Evolutionary conservation across 2,888 invertebrate genomes (phyloP), one percentile per base, ranked within the genome.

Genomic region (Xestia xanthographa): DNA sequence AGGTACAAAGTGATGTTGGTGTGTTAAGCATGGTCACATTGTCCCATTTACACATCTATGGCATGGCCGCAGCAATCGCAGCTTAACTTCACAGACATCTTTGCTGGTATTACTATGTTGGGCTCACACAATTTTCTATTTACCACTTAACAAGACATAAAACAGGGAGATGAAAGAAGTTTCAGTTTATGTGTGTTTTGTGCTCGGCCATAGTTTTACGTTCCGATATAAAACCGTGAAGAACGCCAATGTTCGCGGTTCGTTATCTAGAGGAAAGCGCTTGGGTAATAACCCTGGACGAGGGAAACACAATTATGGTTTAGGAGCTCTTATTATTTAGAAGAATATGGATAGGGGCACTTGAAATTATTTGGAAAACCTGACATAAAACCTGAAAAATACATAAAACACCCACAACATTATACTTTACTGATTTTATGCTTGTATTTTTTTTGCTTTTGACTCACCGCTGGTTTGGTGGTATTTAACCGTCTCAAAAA

Each of bases 191-290:
- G 76, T 60, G 17, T 77, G 45, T 66, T 66, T 41, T 66, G 53
- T 34, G 11, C 50, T 56, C 6, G 53, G 66, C 38, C 22, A 50
- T 77, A 76, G 72, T 79, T 79, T 77, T 72, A 77, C 80, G 80
- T 72, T 62, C 50, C 38, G 60, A 43, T 79, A 77, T 77, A 79
- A 77, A 79, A 72, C 38, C 11, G 60, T 34, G 29, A 48, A 14
- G 79, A 79, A 29, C 43, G 34, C 14, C 50, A n/a, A 29, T 45
- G 43, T 79, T 72, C 20, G 20, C 62, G 62, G 80, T 29, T 72
- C 34, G 80, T 72, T 77, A 45, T 77, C 60, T 60, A 4, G 50
- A 71, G 41, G 17, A 79, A 58, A 69, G 17, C 38, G 26, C 38
- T 29, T 14, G 1, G 22, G 20, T 56, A 14, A 56, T 77, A 66